These are phyloP conservation scores for Sipha flava DNA, from an alignment of 1,140 invertebrate genomes.

Conservation along the genomic window DNA sequence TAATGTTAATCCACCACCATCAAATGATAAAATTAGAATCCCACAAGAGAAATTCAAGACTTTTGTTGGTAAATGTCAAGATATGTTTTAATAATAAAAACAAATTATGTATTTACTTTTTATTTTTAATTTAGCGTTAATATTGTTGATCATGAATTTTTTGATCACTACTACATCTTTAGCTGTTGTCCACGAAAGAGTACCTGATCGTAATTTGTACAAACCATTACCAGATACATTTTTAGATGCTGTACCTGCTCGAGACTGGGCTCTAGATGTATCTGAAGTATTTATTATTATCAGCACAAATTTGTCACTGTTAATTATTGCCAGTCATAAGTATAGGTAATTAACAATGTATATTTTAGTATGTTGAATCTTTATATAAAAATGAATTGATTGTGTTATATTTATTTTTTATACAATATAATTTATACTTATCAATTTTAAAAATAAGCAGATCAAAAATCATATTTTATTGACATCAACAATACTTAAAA, in stretches of 20 bases:
- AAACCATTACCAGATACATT: conserved; percentile 71
- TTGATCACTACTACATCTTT: conserved; percentile 59
- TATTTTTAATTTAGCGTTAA: conserved; percentile 49
- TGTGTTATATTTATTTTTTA: neutral
- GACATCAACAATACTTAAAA: too few species aligned
- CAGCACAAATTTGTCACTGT: conserved; percentile 59
- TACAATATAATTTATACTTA: neutral
- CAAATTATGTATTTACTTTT: neutral
- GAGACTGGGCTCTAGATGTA: conserved; percentile 66
- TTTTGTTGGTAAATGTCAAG: conserved; percentile 48
- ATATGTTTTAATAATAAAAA: neutral
- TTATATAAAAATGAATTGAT: neutral
- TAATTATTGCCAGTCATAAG: conserved; percentile 72
- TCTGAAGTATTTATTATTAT: conserved; percentile 80
- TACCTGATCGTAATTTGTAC: conserved; percentile 62
- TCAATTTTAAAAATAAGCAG: neutral
- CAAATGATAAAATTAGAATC: conserved; percentile 54
- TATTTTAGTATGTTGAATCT: neutral
- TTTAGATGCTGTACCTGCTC: conserved; percentile 62
- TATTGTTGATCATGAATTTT: conserved; percentile 55
- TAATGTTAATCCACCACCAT: conserved; percentile 39
- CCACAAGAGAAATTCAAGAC: conserved; percentile 66
- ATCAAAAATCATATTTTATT: neutral
- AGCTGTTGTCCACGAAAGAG: conserved; percentile 72
- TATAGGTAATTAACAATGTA: conserved; percentile 52